These are phyloP conservation scores for Sebastes fasciatus DNA, from an alignment of 2,113 vertebrate species.

Conservation along the genomic window DNA sequence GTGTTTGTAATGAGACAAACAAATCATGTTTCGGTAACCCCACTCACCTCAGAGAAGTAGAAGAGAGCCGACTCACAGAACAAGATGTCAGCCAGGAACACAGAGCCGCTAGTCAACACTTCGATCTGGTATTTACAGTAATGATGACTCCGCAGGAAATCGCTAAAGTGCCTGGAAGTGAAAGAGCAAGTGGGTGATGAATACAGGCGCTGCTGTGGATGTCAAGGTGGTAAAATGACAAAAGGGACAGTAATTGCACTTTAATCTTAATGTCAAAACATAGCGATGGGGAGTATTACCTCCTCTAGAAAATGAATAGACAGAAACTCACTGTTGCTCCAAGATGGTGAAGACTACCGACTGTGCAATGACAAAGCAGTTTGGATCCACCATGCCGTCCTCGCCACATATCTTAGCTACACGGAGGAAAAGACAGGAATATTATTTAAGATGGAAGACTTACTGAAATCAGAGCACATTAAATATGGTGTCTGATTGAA, in stretches of 20 bases:
- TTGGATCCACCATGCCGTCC: conserved; percentile 98
- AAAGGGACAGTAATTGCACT: not conserved
- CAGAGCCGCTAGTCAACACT: conserved; percentile 98
- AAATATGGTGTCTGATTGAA: not conserved
- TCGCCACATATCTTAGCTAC: conserved; percentile 98
- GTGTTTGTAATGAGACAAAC: not conserved
- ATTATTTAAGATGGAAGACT: not conserved
- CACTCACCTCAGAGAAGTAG: conserved; percentile 98
- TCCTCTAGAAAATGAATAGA: conserved; percentile 9
- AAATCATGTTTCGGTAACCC: not conserved
- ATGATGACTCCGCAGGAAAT: conserved; percentile 97
- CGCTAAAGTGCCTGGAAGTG: conserved; percentile 94
- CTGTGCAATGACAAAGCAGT: conserved; percentile 96
- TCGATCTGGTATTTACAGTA: conserved; percentile 99
- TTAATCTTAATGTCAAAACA: conserved; percentile 26
- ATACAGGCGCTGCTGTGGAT: not conserved
- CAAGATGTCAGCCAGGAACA: conserved; percentile 98
- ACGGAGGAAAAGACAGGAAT: conserved; percentile 47
- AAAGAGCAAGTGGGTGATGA: conserved; percentile 41
- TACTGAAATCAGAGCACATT: not conserved
- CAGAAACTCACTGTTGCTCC: conserved; percentile 94
- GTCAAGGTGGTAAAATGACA: not conserved
- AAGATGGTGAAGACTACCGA: conserved; percentile 90
- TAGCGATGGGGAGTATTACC: not conserved
- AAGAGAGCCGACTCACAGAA: conserved; percentile 99